Evolutionary conservation across 2,797 vertebrate species (phyloP).

Genomic region (Atherinosoma microstoma): DNA sequence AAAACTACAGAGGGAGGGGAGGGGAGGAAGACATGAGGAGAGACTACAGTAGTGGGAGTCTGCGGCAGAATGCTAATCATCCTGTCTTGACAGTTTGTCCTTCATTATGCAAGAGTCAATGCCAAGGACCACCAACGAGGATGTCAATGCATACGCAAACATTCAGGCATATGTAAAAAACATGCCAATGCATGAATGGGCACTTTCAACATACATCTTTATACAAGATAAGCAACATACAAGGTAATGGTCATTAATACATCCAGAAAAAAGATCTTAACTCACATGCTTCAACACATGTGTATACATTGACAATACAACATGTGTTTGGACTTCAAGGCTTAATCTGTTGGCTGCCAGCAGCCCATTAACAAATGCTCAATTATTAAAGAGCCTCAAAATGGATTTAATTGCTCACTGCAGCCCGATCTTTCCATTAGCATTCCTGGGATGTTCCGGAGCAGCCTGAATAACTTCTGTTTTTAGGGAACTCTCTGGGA

Average conservation of each 20-base stretch:
- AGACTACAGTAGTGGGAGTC: slow-evolving; percentile 61
- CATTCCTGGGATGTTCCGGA: slow-evolving; percentile 52
- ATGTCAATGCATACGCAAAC: slow-evolving; percentile 41
- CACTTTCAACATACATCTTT: slow-evolving; percentile 18
- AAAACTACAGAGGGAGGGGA: slow-evolving; percentile 49
- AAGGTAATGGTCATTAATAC: slow-evolving; percentile 31
- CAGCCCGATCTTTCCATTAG: slow-evolving; percentile 53
- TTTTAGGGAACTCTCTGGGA: slow-evolving; percentile 25
- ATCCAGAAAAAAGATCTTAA: neutral
- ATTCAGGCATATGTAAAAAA: slow-evolving; percentile 22
- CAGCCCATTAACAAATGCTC: slow-evolving; percentile 71
- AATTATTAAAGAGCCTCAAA: slow-evolving; percentile 77
- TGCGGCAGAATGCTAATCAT: slow-evolving; percentile 84
- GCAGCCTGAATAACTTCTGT: slow-evolving; percentile 44
- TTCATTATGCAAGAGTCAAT: slow-evolving; percentile 81
- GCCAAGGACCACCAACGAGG: slow-evolving; percentile 36
- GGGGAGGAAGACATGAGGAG: slow-evolving; percentile 36
- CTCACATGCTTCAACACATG: neutral
- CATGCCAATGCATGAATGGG: slow-evolving; percentile 21
- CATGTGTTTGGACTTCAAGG: slow-evolving; percentile 41
- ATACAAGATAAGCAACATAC: slow-evolving; percentile 7
- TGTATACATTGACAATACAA: slow-evolving; percentile 36
- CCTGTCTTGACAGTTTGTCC: slow-evolving; percentile 77
- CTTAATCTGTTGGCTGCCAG: slow-evolving; percentile 54
- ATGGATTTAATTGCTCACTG: slow-evolving; percentile 72